A percentile compares a stretch with the other conserved stretches of the same genome.
Conservation (phyloP, 2,888 invertebrate species). For the Leptopilina drosophilae region DNA sequence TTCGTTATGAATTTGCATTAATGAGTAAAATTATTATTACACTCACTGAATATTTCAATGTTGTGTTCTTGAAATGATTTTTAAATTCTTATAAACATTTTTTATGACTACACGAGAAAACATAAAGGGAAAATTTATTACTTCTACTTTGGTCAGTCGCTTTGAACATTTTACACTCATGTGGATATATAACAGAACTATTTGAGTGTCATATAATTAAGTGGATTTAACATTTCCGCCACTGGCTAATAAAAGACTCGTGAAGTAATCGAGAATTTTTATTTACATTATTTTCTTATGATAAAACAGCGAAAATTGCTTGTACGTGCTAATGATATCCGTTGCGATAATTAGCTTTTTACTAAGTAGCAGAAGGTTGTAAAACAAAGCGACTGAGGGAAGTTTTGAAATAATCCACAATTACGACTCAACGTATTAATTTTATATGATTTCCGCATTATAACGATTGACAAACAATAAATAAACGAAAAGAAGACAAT, state of each 20-base stretch:
- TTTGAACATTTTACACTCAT: conserved; percentile 15
- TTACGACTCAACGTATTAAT: neutral
- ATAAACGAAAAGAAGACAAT: neutral
- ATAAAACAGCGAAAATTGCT: conserved; percentile 13
- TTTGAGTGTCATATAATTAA: conserved; percentile 36
- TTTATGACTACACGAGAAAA: conserved; percentile 52
- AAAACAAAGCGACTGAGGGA: conserved; percentile 7
- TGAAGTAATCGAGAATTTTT: conserved; percentile 25
- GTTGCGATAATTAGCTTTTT: conserved; percentile 21
- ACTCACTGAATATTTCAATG: conserved; percentile 3
- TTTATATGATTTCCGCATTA: neutral
- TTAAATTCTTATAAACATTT: conserved; percentile 47
- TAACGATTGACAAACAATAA: neutral
- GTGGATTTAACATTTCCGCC: conserved; percentile 31
- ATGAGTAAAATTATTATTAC: neutral
- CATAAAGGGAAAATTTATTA: conserved; percentile 57
- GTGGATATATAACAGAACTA: conserved; percentile 9
- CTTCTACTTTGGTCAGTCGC: conserved; percentile 40
- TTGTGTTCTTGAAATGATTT: conserved; percentile 48
- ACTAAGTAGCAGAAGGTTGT: conserved; percentile 16
- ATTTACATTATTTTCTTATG: conserved; percentile 12
- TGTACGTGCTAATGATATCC: conserved; percentile 23
- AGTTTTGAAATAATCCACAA: neutral
- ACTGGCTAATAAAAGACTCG: conserved; percentile 11
- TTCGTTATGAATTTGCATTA: conserved; percentile 7